A percentile compares a stretch with the other conserved stretches of the same genome.
These are phyloP conservation scores for Melanotus villosus DNA, from an alignment of 2,888 invertebrate genomes.

Conservation along the genomic window DNA sequence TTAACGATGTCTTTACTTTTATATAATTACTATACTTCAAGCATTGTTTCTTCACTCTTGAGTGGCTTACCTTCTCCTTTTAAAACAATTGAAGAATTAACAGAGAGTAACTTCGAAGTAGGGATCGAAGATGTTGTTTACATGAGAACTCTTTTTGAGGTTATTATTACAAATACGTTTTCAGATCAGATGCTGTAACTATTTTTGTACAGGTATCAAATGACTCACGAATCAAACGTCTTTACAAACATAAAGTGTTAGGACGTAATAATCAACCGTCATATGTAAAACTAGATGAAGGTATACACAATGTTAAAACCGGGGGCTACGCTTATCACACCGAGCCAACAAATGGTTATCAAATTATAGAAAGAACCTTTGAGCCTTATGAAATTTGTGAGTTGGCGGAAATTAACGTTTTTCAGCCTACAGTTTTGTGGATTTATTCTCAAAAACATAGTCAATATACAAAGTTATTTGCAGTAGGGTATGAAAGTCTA, in stretches of 20 bases:
- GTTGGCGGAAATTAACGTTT: constrained; percentile 60
- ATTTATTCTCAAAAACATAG: constrained; percentile 67
- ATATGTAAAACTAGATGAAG: constrained; percentile 56
- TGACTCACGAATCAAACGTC: constrained; percentile 34
- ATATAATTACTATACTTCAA: constrained; percentile 75
- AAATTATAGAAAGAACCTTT: constrained; percentile 61
- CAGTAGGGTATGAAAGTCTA: constrained; percentile 57
- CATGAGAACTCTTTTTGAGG: constrained; percentile 63
- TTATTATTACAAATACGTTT: too few relatives aligned
- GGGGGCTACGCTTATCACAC: constrained; percentile 68
- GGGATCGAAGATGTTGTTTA: constrained; percentile 71
- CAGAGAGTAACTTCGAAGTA: constrained; percentile 70
- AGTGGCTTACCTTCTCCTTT: constrained; percentile 71
- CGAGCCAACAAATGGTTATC: constrained; percentile 62
- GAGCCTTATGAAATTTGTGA: constrained; percentile 61
- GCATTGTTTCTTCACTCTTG: constrained; percentile 73
- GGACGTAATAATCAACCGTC: constrained; percentile 36
- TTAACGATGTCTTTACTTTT: constrained; percentile 66
- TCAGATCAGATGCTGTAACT: too few relatives aligned
- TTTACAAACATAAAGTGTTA: constrained; percentile 37
- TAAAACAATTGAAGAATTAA: constrained; percentile 69
- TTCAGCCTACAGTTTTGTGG: constrained; percentile 60
- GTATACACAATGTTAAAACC: constrained; percentile 66
- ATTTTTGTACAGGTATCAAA: constrained; percentile 32
- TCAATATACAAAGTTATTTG: constrained; percentile 65